Base-by-base conservation (phyloP, 2,888 invertebrate species). In the Ephialtes manifestator region DNA sequence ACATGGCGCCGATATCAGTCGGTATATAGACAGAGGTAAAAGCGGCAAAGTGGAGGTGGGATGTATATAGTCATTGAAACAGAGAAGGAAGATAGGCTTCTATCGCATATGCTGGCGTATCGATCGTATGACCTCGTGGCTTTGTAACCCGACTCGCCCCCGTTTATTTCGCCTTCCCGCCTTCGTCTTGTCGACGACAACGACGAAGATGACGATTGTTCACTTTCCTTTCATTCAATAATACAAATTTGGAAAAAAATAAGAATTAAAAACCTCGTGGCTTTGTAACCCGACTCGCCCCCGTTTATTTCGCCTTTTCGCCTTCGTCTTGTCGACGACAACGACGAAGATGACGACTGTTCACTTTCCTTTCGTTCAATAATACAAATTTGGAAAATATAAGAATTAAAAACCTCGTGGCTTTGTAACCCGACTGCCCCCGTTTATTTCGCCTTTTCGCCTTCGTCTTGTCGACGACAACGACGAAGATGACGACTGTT, bases 51-150 rank as follows among this genome's bases (percentile, higher is more conserved):
- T 71, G 67, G 74, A 63, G 80, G 71, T 80, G 60, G 74, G 75
- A 81, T 51, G 75, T 28, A 53, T 70, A 71, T 39, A 58, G 63
- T 51, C 39, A 10, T 20, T 11, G 18, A 35, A 70, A 71, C 63
- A 11, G 24, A 65, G 77, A 70, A 51, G 8, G 58, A 81, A 63
- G 74, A 68, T 68, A 79, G 39, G 31, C 35, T 58, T 72, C 39
- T 46, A 67, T 65, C 78, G 76, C 79, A 81, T 84, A 74, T 76
- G 72, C 80, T 75, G 65, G 75, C 67, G 28, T 90, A 89, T 90
- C 90, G 91, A 91, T 89, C 89, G 90, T 90, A 90, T 86, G 89
- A 89, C 89, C 89, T 87, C 89, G 85, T 85, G 88, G 88, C 89
- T 88, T 89, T 86, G 88, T 85, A 90, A 90, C 89, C 88, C 87